Evolutionary conservation across 64 coral and sea anemone species (phyloP).

Genomic region (Orbicella faveolata): DNA sequence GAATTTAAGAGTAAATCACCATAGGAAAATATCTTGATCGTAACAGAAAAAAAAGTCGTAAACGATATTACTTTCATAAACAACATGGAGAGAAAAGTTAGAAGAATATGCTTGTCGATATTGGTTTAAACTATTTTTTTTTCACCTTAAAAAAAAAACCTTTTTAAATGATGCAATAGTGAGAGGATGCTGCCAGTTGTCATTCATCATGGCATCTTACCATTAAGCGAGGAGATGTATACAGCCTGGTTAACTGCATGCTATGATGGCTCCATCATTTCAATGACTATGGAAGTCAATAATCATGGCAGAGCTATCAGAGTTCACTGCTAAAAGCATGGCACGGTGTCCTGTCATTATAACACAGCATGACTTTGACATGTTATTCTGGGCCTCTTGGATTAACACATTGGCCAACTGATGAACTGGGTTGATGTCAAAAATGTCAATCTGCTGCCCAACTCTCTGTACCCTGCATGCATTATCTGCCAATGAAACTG

Average conservation of each 20-base stretch:
- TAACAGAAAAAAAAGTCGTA: too few species aligned
- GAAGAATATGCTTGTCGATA: too few species aligned
- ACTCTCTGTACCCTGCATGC: neutral
- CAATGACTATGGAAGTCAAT: conserved; percentile 10
- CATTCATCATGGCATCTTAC: conserved; percentile 3
- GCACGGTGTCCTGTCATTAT: neutral
- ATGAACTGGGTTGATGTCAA: neutral
- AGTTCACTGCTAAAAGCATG: neutral
- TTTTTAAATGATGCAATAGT: neutral
- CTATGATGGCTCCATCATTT: conserved; percentile 19
- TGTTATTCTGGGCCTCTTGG: neutral
- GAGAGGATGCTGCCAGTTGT: neutral
- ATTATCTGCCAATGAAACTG: conserved; percentile 2
- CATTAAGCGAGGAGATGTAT: neutral
- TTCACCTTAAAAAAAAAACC: neutral
- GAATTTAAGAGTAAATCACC: too few species aligned
- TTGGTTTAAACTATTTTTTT: too few species aligned
- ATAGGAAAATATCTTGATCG: too few species aligned
- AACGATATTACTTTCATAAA: too few species aligned
- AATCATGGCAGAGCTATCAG: conserved; percentile 6
- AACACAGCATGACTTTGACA: neutral
- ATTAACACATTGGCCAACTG: neutral
- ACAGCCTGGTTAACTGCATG: neutral
- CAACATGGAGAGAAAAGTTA: too few species aligned
- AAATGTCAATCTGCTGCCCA: conserved; percentile 15